Evolutionary conservation across 2,888 invertebrate genomes (phyloP).

Genomic region (Sinelater perroti): DNA sequence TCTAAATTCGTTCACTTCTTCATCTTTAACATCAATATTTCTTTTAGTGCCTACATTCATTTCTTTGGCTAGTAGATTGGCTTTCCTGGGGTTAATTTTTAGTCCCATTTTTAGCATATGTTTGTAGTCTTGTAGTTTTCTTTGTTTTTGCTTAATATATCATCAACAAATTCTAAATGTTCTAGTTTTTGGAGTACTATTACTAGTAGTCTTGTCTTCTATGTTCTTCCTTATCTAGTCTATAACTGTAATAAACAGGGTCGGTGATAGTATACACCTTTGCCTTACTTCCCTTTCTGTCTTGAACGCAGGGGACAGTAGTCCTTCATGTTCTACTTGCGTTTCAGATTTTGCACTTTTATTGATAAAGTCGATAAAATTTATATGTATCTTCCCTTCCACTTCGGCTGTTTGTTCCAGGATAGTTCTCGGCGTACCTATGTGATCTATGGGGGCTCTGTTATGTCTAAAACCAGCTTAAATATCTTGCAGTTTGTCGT

Average conservation of each 20-base stretch:
- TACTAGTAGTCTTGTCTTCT: too few relatives aligned
- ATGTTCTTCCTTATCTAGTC: background rate
- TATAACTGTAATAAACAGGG: background rate
- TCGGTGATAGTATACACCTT: background rate
- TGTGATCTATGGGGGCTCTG: background rate
- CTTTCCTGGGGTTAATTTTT: background rate
- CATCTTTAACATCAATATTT: background rate
- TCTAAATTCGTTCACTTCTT: background rate
- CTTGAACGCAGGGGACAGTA: background rate
- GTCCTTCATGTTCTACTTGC: background rate
- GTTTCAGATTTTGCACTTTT: background rate
- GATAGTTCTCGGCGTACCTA: too few relatives aligned
- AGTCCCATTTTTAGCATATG: conserved; percentile 3
- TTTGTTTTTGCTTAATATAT: conserved; percentile 5
- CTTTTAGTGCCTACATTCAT: background rate
- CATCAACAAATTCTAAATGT: background rate
- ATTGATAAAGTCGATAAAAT: too few relatives aligned
- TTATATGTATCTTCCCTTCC: too few relatives aligned
- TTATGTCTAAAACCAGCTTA: background rate
- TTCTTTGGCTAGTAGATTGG: conserved; percentile 2
- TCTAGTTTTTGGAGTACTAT: too few relatives aligned
- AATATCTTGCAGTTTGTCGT: background rate
- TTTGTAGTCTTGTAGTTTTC: background rate
- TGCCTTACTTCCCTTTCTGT: background rate
- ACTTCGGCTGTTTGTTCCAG: too few relatives aligned